phyloP scores from a whole-genome alignment of 2,113 vertebrate genomes.

The Myotis davidii region DNA sequence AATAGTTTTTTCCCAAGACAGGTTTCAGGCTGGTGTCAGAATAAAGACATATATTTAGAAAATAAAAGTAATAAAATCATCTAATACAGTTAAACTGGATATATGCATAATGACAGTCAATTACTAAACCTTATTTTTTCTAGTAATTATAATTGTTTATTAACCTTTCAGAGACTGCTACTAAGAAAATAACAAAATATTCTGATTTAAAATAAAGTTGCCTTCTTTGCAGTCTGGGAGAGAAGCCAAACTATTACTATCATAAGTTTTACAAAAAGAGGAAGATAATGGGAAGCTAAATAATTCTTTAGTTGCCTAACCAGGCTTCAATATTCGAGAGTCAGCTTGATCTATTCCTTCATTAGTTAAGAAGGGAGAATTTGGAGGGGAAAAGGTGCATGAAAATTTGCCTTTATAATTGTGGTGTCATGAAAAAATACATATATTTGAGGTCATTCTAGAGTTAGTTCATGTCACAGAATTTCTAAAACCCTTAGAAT shows the following conservation, averaged over 20 bases:
- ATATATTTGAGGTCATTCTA: background rate
- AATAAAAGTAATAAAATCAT: background rate
- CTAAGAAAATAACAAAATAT: slow-evolving; percentile 5
- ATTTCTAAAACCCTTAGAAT: background rate
- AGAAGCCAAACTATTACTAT: background rate
- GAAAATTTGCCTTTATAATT: background rate
- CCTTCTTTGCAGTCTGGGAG: background rate
- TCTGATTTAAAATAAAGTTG: background rate
- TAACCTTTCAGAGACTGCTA: background rate
- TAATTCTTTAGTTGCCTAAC: background rate
- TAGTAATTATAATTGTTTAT: background rate
- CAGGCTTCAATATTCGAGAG: background rate
- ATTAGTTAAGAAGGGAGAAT: background rate
- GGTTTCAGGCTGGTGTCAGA: background rate
- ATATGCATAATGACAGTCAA: background rate
- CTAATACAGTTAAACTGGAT: background rate
- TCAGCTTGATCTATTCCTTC: background rate
- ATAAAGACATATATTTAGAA: background rate
- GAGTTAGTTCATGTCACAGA: background rate
- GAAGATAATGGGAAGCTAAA: background rate
- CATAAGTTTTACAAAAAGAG: background rate
- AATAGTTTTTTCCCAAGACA: background rate
- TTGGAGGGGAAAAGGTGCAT: background rate
- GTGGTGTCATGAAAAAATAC: background rate
- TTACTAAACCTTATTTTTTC: background rate